Percentiles rank a stretch among this genome's conserved stretches.
Evolutionary conservation across 2,888 invertebrate genomes (phyloP).

Genomic region (Scrobipalpa costella): DNA sequence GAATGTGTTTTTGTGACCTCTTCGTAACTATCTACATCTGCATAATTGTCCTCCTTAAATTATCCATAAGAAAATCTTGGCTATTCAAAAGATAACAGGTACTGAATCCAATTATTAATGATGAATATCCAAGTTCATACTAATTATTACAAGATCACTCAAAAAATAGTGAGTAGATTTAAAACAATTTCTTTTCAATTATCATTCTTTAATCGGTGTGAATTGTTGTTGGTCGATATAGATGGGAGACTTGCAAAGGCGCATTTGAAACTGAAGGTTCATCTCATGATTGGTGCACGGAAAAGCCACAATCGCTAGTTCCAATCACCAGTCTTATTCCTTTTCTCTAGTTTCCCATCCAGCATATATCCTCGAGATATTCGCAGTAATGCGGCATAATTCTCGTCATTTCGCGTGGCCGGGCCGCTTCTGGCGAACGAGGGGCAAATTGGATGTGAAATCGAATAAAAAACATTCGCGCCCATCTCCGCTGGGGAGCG

Average conservation of each 20-base stretch:
- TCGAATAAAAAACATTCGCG: conserved; percentile 73
- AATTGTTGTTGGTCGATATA: too few relatives aligned
- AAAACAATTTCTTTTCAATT: too few relatives aligned
- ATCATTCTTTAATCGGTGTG: too few relatives aligned
- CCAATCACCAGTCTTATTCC: background rate
- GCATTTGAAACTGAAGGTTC: background rate
- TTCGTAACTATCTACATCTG: too few relatives aligned
- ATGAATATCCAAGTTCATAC: too few relatives aligned
- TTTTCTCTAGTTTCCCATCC: background rate
- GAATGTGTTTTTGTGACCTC: background rate
- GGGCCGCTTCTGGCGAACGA: conserved; percentile 64
- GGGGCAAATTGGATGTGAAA: conserved; percentile 73
- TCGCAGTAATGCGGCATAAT: conserved; percentile 31
- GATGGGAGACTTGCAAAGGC: too few relatives aligned
- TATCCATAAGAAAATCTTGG: too few relatives aligned
- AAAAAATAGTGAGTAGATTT: too few relatives aligned
- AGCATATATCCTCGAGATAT: conserved; percentile 23
- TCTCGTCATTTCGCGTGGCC: conserved; percentile 45
- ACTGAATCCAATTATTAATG: too few relatives aligned
- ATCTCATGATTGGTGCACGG: background rate
- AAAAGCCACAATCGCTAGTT: background rate
- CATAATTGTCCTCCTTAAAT: background rate
- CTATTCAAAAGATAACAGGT: too few relatives aligned
- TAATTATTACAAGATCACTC: too few relatives aligned
- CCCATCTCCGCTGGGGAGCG: conserved; percentile 48